Evolutionary conservation across 1,140 invertebrate species (phyloP).

Genomic region (Bombus terrestris): DNA sequence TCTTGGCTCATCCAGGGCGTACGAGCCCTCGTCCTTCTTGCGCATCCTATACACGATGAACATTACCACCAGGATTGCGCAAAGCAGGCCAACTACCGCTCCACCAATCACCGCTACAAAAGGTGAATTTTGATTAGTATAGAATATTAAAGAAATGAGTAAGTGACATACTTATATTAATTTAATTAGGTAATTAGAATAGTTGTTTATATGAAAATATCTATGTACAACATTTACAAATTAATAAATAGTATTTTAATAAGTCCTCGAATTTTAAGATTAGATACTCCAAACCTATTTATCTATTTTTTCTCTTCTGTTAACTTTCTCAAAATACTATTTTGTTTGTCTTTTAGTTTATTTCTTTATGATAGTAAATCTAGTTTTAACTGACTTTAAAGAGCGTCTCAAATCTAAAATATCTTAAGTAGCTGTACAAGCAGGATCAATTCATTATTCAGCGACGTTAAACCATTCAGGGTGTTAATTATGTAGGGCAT

Average conservation of each 20-base stretch:
- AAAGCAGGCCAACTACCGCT: slow-evolving; percentile 97
- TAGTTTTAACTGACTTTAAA: not conserved
- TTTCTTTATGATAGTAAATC: not conserved
- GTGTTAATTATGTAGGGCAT: slow-evolving; percentile 33
- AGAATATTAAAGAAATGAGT: not conserved
- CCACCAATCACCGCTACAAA: slow-evolving; percentile 97
- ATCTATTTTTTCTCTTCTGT: not conserved
- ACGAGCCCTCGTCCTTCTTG: slow-evolving; percentile 99
- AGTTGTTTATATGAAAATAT: not conserved
- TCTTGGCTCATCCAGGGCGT: slow-evolving; percentile 98
- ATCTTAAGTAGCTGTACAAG: not conserved
- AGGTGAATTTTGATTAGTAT: not conserved
- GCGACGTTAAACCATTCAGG: not conserved
- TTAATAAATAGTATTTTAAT: too few relatives aligned
- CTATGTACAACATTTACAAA: not conserved
- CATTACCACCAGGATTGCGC: slow-evolving; percentile 99
- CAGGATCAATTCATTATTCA: slow-evolving; percentile 3
- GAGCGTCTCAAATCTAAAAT: not conserved
- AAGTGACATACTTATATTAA: not conserved
- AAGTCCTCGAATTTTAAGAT: not conserved
- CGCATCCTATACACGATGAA: slow-evolving; percentile 99
- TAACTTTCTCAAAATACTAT: not conserved
- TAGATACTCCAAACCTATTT: not conserved
- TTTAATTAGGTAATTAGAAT: not conserved
- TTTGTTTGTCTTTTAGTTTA: too few relatives aligned